Conservation (phyloP, 2,113 vertebrate genomes). For the Gasterosteus aculeatus region DNA sequence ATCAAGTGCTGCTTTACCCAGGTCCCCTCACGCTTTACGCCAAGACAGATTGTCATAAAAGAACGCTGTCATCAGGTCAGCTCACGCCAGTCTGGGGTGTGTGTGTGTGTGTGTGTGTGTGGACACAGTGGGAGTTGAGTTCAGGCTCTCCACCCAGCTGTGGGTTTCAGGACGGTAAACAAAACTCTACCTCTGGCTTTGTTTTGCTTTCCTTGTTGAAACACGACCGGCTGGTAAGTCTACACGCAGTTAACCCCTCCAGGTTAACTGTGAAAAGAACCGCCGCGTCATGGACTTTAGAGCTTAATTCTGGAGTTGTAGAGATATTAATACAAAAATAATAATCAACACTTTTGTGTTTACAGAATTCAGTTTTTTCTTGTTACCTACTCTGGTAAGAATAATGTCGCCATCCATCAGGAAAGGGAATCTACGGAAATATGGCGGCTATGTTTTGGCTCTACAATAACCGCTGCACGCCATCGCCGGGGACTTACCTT, state of each 20-base stretch:
- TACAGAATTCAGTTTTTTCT: neutral
- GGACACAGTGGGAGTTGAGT: conserved; percentile 35
- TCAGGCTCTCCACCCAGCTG: conserved; percentile 6
- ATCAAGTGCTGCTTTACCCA: neutral
- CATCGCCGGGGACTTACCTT: conserved; percentile 81
- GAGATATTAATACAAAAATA: neutral
- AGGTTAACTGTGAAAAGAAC: neutral
- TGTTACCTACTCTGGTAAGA: neutral
- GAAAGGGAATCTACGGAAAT: neutral
- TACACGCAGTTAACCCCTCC: neutral
- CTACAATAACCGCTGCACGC: neutral
- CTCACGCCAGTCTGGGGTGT: conserved; percentile 29
- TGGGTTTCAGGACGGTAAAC: conserved; percentile 29
- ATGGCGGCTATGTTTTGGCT: neutral
- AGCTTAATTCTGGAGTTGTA: too few relatives aligned
- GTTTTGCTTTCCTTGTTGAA: neutral
- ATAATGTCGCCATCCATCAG: neutral
- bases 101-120: conserved; percentile 21
- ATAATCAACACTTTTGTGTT: neutral
- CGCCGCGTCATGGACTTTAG: neutral
- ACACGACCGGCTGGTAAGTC: neutral
- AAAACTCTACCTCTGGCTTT: conserved; percentile 13
- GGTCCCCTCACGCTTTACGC: neutral
- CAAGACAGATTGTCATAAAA: neutral
- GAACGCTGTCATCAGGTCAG: conserved; percentile 10